These are phyloP conservation scores for Anas platyrhynchos DNA, from an alignment of 2,113 vertebrate species.

Conservation along the genomic window DNA sequence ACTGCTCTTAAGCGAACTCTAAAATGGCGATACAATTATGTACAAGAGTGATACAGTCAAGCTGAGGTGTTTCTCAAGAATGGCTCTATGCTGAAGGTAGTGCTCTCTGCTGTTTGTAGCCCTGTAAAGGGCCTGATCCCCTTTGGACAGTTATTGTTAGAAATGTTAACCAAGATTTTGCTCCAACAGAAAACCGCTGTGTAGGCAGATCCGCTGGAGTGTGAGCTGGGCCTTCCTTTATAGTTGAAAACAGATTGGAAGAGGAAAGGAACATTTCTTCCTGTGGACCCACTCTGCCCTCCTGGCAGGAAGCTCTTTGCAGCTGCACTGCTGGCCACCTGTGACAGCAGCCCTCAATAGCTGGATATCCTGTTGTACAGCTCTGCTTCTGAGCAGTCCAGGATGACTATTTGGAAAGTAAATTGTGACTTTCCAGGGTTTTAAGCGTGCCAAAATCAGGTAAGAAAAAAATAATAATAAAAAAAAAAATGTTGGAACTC, in stretches of 20 bases:
- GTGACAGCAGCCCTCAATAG: conserved; percentile 86
- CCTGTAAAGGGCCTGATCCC: not conserved
- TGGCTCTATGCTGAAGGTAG: not conserved
- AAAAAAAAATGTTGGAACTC: conserved; percentile 10
- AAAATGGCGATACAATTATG: not conserved
- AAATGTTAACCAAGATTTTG: conserved; percentile 12
- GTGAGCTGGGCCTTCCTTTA: conserved; percentile 63
- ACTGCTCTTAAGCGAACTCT: not conserved
- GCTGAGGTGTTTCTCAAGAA: not conserved
- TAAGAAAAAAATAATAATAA: conserved; percentile 1
- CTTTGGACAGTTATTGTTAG: not conserved
- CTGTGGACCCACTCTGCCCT: conserved; percentile 80
- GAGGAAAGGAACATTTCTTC: conserved; percentile 82
- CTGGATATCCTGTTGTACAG: conserved; percentile 89
- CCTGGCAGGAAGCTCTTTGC: conserved; percentile 80
- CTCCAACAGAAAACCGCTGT: conserved; percentile 64
- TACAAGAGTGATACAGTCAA: not conserved
- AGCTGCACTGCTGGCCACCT: conserved; percentile 83
- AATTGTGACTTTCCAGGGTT: conserved; percentile 79
- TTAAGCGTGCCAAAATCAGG: conserved; percentile 70
- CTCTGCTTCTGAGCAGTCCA: conserved; percentile 69
- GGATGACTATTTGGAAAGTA: conserved; percentile 66
- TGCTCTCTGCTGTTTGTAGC: not conserved
- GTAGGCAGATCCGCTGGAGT: conserved; percentile 51
- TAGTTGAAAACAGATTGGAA: conserved; percentile 76